Evolutionary conservation across 2,113 vertebrate genomes (phyloP).

Genomic region (Apaloderma vittatum): DNA sequence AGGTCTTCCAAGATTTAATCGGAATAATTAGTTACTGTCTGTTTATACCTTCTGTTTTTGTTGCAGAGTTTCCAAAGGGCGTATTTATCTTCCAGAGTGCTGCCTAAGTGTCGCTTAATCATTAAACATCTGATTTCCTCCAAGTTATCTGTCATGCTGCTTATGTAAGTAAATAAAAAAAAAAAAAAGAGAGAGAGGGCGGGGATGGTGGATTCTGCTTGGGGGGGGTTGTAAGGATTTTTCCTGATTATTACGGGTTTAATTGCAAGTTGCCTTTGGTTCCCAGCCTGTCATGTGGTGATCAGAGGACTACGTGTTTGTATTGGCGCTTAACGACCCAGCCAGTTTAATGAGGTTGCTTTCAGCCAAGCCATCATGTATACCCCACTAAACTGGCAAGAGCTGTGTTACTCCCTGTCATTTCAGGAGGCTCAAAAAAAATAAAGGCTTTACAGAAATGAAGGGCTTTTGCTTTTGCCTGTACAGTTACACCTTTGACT

Average conservation of each 20-base stretch:
- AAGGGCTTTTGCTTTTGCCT: not conserved
- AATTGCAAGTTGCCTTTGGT: conserved; percentile 25
- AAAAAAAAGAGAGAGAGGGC: not conserved
- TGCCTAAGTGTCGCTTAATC: conserved; percentile 62
- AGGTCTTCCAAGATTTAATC: conserved; percentile 58
- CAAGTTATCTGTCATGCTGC: conserved; percentile 60
- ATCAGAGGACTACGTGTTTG: conserved; percentile 46
- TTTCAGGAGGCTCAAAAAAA: not conserved
- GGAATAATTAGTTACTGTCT: conserved; percentile 73
- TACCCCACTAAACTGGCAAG: not conserved
- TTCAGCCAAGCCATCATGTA: not conserved
- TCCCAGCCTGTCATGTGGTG: not conserved
- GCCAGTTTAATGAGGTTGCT: conserved; percentile 46
- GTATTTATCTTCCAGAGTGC: conserved; percentile 43
- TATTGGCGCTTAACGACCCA: not conserved
- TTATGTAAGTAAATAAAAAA: conserved; percentile 40
- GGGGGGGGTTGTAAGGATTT: not conserved
- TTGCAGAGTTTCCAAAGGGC: conserved; percentile 62
- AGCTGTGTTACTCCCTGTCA: not conserved
- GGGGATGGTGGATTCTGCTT: not conserved
- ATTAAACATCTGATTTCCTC: conserved; percentile 62
- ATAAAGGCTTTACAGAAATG: not conserved
- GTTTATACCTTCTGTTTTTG: conserved; percentile 63
- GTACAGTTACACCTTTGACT: not conserved
- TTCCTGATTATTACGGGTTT: conserved; percentile 7